Conservation (phyloP, 2,888 invertebrate genomes). For the Agapostemon virescens region DNA sequence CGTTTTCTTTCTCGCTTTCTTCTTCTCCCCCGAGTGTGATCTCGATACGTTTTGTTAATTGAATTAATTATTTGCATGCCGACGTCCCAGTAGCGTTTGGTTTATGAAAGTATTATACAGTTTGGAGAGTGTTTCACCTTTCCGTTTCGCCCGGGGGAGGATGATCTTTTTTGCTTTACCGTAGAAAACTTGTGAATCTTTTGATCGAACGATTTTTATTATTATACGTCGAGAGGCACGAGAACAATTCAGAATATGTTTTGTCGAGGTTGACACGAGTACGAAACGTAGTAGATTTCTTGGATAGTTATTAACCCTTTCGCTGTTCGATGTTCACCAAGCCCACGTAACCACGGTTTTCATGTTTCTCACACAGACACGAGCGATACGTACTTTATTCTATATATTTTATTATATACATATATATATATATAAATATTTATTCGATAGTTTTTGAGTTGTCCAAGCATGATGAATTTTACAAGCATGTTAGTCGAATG, state of each 20-base stretch:
- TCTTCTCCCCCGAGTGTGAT: background rate
- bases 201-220: slow-evolving; percentile 1
- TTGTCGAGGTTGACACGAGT: background rate
- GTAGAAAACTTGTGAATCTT: background rate
- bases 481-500: slow-evolving; percentile 7
- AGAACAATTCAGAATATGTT: background rate
- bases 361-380: background rate
- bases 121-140: background rate
- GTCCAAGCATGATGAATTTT: slow-evolving; percentile 5
- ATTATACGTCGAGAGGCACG: background rate
- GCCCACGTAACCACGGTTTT: background rate
- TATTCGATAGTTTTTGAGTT: background rate
- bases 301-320: slow-evolving; percentile 3
- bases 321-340: slow-evolving; percentile 11
- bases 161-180: background rate
- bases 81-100: background rate
- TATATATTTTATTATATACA: background rate
- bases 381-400: background rate
- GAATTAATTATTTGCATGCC: background rate
- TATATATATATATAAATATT: background rate
- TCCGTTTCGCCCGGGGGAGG: background rate
- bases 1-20: background rate
- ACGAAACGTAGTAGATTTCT: background rate
- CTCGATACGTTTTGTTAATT: background rate
- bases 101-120: background rate